Percentiles rank a stretch among this genome's conserved stretches.
Conservation (phyloP, 2,797 vertebrate species). For the Spatula versicolor region DNA sequence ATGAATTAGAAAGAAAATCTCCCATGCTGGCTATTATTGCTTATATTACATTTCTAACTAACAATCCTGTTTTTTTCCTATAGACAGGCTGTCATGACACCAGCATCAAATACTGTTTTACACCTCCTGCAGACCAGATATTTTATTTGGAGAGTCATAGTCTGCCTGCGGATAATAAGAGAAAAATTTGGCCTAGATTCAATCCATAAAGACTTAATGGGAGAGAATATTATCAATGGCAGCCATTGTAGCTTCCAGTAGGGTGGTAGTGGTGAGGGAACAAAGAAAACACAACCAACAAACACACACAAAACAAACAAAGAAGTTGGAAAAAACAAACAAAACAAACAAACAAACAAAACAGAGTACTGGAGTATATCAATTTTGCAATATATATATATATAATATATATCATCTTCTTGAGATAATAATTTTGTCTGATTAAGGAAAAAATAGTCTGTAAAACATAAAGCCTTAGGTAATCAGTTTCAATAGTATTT, state of each 20-base stretch:
- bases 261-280: too few species aligned
- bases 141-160: not conserved
- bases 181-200: not conserved
- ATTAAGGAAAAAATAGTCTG: not conserved
- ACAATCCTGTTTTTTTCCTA: not conserved
- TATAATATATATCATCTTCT: not conserved
- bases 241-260: not conserved
- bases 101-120: not conserved
- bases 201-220: not conserved
- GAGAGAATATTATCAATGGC: not conserved
- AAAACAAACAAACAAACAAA: not conserved
- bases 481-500: not conserved
- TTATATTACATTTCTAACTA: not conserved
- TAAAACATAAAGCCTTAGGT: not conserved
- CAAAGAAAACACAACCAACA: not conserved
- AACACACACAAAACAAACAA: not conserved
- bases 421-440: not conserved
- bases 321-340: not conserved
- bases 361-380: not conserved
- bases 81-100: not conserved
- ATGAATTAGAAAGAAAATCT: not conserved
- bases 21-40: not conserved
- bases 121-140: not conserved
- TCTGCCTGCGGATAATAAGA: not conserved
- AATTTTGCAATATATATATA: not conserved